Conservation (phyloP, 2,797 vertebrate genomes). For the Propithecus deckenii region DNA sequence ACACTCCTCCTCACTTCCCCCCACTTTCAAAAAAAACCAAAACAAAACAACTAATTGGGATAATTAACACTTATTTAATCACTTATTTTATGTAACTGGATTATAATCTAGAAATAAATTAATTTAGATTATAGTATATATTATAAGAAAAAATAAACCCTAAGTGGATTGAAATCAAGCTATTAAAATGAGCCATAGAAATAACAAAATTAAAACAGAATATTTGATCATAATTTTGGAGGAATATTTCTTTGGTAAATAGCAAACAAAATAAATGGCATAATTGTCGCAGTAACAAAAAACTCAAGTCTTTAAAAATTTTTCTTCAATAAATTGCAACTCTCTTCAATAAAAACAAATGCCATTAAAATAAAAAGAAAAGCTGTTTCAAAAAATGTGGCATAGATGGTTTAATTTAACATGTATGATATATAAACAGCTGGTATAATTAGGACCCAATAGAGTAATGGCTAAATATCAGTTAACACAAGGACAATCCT, state of each 20-base stretch:
- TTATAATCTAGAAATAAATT: constrained; percentile 5
- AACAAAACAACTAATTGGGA: background rate
- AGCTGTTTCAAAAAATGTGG: constrained; percentile 11
- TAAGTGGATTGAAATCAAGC: constrained; percentile 12
- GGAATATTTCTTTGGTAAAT: background rate
- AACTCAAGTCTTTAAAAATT: background rate
- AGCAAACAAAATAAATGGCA: constrained; percentile 33
- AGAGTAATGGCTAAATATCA: background rate
- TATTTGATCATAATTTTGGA: background rate
- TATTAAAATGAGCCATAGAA: background rate
- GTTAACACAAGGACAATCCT: background rate
- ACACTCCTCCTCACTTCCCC: too few species aligned
- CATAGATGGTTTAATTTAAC: background rate
- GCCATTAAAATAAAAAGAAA: background rate
- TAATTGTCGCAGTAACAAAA: background rate
- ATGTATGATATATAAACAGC: background rate
- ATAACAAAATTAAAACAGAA: constrained; percentile 22
- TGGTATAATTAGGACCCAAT: background rate
- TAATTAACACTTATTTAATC: background rate
- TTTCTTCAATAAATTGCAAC: background rate
- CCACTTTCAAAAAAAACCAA: too few species aligned
- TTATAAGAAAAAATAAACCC: background rate
- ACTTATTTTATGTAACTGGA: background rate
- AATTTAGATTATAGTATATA: background rate
- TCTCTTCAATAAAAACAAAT: constrained; percentile 32